phyloP scores from a whole-genome alignment of 2,113 vertebrate species.

The Neogale vison region DNA sequence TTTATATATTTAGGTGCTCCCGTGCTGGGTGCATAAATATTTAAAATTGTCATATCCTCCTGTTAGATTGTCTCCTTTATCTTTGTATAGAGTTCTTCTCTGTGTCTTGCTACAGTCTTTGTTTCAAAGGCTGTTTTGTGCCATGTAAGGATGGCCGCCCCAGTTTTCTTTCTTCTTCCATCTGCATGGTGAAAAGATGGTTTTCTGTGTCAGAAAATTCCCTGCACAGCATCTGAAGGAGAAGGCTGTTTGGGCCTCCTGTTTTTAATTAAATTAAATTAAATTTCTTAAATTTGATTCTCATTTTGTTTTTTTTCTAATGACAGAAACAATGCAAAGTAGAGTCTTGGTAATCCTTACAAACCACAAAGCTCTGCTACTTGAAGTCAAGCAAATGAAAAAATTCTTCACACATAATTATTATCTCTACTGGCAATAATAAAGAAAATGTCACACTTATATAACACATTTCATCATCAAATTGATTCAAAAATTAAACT shows the following conservation, averaged over 20 bases:
- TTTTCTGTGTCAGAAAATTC: slow-evolving; percentile 46
- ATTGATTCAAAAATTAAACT: slow-evolving; percentile 32
- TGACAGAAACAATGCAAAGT: slow-evolving; percentile 51
- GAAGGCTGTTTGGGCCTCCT: neutral
- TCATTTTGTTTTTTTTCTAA: slow-evolving; percentile 58
- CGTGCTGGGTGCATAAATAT: neutral
- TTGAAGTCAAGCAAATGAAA: slow-evolving; percentile 66
- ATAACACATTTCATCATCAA: slow-evolving; percentile 27
- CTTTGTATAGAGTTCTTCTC: neutral
- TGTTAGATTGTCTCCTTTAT: neutral
- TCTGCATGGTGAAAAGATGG: neutral
- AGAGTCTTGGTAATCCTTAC: slow-evolving; percentile 48
- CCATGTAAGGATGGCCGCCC: neutral
- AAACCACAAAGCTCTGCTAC: slow-evolving; percentile 63
- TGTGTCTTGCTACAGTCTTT: neutral
- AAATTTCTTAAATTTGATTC: slow-evolving; percentile 64
- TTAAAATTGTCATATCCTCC: neutral
- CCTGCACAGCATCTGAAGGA: neutral
- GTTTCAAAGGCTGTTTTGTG: neutral
- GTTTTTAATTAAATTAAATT: slow-evolving; percentile 60
- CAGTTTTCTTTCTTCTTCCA: neutral
- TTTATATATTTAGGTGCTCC: neutral
- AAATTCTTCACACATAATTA: slow-evolving; percentile 47
- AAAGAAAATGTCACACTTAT: slow-evolving; percentile 7
- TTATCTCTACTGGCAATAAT: slow-evolving; percentile 25